A percentile compares a stretch with the other conserved stretches of the same genome.
Conservation (phyloP, 2,113 vertebrate species). For the Pelecanus crispus region DNA sequence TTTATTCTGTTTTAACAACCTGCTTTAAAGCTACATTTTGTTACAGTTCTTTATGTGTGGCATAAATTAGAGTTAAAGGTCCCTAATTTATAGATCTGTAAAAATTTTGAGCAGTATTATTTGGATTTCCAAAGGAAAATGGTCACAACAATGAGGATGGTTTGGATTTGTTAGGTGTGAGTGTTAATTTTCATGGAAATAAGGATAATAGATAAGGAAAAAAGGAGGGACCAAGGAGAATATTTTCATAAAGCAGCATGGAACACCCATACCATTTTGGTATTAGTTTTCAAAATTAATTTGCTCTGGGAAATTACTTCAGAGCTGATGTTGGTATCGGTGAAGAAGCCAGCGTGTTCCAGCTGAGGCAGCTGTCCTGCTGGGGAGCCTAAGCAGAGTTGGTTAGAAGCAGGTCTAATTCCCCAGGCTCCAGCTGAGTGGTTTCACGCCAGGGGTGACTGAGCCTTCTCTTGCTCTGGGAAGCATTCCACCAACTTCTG, state of each 20-base stretch:
- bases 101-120: not conserved
- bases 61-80: not conserved
- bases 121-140: not conserved
- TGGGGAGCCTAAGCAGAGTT: not conserved
- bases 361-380: not conserved
- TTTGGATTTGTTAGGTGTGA: not conserved
- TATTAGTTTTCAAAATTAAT: not conserved
- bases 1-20: not conserved
- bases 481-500: not conserved
- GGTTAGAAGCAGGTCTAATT: not conserved
- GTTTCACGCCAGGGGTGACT: not conserved
- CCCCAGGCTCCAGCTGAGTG: not conserved
- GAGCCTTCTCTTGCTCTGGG: not conserved
- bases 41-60: not conserved
- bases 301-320: not conserved
- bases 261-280: not conserved
- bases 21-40: not conserved
- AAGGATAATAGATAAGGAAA: not conserved
- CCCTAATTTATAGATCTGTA: not conserved
- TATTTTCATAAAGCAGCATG: not conserved
- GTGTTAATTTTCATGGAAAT: not conserved
- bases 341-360: not conserved
- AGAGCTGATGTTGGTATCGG: not conserved
- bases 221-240: not conserved
- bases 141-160: fast-evolving